Conservation (phyloP, 2,113 vertebrate species). For the Mormoops blainvillei region DNA sequence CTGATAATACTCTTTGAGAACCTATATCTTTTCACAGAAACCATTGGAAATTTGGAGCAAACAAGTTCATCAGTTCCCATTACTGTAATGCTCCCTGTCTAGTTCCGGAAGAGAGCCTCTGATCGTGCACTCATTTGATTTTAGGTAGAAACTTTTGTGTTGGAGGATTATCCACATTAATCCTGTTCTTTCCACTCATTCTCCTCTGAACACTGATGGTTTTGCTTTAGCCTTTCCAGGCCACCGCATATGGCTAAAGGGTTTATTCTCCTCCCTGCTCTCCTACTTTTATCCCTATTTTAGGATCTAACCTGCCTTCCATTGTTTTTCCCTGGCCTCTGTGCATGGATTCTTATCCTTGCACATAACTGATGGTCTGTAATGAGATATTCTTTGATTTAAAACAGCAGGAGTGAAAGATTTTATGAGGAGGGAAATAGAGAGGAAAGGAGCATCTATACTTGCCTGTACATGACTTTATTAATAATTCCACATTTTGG, state of each 20-base stretch:
- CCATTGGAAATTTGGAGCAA: neutral
- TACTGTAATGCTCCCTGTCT: neutral
- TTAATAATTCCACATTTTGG: neutral
- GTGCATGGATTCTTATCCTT: neutral
- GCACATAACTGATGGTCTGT: neutral
- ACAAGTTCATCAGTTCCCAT: neutral
- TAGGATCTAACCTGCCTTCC: neutral
- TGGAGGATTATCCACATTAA: constrained; percentile 32
- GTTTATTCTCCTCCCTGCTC: neutral
- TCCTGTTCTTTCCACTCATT: neutral
- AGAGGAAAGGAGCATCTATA: neutral
- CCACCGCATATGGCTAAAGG: neutral
- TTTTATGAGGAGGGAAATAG: neutral
- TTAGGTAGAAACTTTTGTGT: neutral
- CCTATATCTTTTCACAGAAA: neutral
- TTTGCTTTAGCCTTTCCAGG: neutral
- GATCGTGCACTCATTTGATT: neutral
- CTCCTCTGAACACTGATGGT: neutral
- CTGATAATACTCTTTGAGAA: neutral
- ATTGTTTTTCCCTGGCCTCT: neutral
- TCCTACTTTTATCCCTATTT: neutral
- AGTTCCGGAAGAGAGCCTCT: neutral
- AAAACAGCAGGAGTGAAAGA: neutral
- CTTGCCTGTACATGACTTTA: constrained; percentile 1
- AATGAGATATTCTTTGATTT: neutral